A percentile compares a stretch with the other conserved stretches of the same genome.
Evolutionary conservation across 2,113 vertebrate genomes (phyloP).

Genomic region (Xiphorhynchus elegans): DNA sequence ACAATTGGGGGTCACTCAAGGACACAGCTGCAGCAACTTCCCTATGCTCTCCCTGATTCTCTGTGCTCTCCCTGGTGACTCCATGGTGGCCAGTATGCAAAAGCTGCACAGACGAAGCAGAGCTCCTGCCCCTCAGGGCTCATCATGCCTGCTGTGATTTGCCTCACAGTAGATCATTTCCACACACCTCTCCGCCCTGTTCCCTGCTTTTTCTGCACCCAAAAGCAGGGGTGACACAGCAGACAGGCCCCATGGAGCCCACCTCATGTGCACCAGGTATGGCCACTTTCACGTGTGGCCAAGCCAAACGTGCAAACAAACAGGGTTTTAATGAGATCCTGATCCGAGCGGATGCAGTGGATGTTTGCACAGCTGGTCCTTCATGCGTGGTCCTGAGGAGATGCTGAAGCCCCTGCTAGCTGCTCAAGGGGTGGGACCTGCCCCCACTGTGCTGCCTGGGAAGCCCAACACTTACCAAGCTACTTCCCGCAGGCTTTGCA

Average conservation of each 20-base stretch:
- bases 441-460: accelerated
- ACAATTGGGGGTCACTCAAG: background rate
- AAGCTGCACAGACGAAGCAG: background rate
- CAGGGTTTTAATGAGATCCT: background rate
- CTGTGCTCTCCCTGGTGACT: background rate
- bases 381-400: background rate
- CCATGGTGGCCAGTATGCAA: background rate
- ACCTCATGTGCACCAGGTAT: accelerated
- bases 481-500: background rate
- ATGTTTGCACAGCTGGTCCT: background rate
- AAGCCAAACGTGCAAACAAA: background rate
- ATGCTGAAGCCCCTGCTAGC: background rate
- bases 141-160: accelerated
- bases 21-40: background rate
- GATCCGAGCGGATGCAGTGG: background rate
- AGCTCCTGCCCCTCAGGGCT: background rate
- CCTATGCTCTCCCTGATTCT: background rate
- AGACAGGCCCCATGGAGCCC: background rate
- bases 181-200: background rate
- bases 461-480: background rate
- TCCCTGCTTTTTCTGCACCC: background rate
- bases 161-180: background rate
- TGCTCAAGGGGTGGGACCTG: background rate
- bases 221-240: background rate
- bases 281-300: accelerated